phyloP scores from a whole-genome alignment of 92 coral and sea anemone species.

The Pocillopora grandis region DNA sequence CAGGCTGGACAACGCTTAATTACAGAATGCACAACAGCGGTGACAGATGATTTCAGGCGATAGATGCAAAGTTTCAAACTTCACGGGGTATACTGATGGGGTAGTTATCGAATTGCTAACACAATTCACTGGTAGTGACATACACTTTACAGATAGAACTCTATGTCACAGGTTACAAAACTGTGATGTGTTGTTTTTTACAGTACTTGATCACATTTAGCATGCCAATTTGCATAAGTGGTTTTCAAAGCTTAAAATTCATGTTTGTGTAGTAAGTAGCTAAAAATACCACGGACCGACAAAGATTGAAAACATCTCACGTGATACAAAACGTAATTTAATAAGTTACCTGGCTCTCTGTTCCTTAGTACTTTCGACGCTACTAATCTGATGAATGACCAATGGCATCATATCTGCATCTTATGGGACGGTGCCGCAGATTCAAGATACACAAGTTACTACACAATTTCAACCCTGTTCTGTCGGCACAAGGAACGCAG shows the following conservation, averaged over 20 bases:
- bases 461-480: neutral
- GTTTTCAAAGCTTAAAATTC: no score
- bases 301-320: neutral
- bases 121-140: no score
- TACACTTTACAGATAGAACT: no score
- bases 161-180: no score
- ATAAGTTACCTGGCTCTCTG: neutral
- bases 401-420: neutral
- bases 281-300: neutral
- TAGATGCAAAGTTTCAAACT: no score
- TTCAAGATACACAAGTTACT: constrained; percentile 1
- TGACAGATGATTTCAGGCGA: neutral
- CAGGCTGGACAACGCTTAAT: neutral
- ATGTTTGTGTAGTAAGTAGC: no score
- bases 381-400: neutral
- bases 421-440: neutral
- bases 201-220: no score
- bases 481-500: neutral
- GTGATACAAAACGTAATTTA: neutral
- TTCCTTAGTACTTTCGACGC: neutral
- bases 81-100: no score
- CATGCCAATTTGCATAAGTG: no score
- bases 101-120: no score
- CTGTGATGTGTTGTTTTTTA: no score
- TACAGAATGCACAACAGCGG: neutral